phyloP scores from a whole-genome alignment of 2,888 invertebrate species.

The Harpalus rufipes region DNA sequence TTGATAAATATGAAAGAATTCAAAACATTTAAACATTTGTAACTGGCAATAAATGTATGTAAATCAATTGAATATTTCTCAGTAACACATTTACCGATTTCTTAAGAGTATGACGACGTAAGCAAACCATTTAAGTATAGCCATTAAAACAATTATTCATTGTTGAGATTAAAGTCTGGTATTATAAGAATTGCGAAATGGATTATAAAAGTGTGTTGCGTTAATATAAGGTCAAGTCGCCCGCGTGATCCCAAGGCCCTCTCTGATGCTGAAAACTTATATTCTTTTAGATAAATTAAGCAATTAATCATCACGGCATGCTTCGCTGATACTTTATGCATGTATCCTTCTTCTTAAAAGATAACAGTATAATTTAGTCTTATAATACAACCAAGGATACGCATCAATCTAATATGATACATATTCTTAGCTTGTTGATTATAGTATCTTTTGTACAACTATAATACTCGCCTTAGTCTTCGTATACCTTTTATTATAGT shows the following conservation, averaged over 20 bases:
- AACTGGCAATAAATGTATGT: conserved; percentile 6
- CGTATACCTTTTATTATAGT: not conserved
- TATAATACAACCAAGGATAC: not conserved
- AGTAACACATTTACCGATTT: conserved; percentile 24
- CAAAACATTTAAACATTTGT: not conserved
- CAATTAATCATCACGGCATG: conserved; percentile 26
- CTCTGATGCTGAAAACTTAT: conserved; percentile 47
- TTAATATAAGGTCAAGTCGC: conserved; percentile 58
- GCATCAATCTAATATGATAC: not conserved
- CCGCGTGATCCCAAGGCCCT: conserved; percentile 47
- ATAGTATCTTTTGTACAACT: not conserved
- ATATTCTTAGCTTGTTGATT: not conserved
- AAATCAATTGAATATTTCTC: conserved; percentile 28
- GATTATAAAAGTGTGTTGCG: conserved; percentile 56
- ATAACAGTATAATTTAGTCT: conserved; percentile 31
- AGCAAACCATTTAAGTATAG: conserved; percentile 50
- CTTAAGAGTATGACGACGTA: conserved; percentile 26
- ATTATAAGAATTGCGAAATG: conserved; percentile 56
- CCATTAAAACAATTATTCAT: conserved; percentile 56
- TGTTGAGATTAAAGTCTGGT: conserved; percentile 51
- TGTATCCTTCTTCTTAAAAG: conserved; percentile 35
- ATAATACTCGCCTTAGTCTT: not conserved
- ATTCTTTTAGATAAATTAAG: conserved; percentile 51
- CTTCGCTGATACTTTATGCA: conserved; percentile 38
- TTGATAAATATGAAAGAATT: not conserved